Conservation (phyloP, 2,113 vertebrate genomes). For the Laticauda colubrina region DNA sequence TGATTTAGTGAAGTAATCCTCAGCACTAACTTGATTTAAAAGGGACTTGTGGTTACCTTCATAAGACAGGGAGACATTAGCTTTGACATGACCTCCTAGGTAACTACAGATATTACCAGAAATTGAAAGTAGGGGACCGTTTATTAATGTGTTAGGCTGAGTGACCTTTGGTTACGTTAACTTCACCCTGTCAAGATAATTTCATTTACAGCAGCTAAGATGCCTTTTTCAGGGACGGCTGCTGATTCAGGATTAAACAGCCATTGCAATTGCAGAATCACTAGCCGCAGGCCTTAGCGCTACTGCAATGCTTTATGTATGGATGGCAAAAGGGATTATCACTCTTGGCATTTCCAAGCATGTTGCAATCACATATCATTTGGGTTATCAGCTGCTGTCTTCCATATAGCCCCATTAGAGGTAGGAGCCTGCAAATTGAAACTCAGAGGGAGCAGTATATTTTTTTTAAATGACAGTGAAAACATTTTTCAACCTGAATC, state of each 20-base stretch:
- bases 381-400: background rate
- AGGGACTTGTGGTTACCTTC: constrained; percentile 60
- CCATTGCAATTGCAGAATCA: constrained; percentile 39
- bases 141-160: constrained; percentile 57
- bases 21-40: constrained; percentile 67
- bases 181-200: constrained; percentile 68
- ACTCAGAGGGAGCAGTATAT: background rate
- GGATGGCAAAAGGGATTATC: background rate
- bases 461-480: background rate
- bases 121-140: constrained; percentile 55
- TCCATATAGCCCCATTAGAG: background rate
- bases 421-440: background rate
- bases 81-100: constrained; percentile 66
- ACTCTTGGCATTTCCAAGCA: background rate
- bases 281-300: background rate
- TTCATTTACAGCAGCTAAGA: constrained; percentile 68
- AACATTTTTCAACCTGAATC: background rate
- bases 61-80: constrained; percentile 65
- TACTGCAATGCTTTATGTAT: constrained; percentile 4
- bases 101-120: constrained; percentile 62
- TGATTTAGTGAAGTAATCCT: constrained; percentile 61
- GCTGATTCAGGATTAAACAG: constrained; percentile 70
- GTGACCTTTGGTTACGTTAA: constrained; percentile 66
- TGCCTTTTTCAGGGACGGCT: constrained; percentile 55
- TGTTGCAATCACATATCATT: background rate